A percentile compares a stretch with the other conserved stretches of the same genome.
phyloP scores from a whole-genome alignment of 2,888 invertebrate species.

The Epinotia nisella region DNA sequence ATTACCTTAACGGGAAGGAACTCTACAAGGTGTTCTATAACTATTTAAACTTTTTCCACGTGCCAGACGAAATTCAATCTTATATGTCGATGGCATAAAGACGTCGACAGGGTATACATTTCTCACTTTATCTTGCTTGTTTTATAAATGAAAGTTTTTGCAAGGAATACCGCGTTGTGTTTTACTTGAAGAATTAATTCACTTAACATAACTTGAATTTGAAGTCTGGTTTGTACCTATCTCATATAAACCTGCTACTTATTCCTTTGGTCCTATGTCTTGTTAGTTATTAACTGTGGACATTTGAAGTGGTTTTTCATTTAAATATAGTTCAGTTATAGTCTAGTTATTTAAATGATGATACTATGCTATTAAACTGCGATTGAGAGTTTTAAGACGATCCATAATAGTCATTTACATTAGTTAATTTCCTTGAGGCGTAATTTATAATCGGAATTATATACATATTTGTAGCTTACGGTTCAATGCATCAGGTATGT shows the following conservation, averaged over 20 bases:
- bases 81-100: neutral
- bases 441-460: too few relatives aligned
- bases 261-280: neutral
- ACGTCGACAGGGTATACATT: too few relatives aligned
- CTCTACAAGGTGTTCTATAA: constrained; percentile 23
- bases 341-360: too few relatives aligned
- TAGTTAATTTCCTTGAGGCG: too few relatives aligned
- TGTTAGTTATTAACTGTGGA: constrained; percentile 4
- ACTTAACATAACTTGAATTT: constrained; percentile 28
- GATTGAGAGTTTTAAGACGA: too few relatives aligned
- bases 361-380: too few relatives aligned
- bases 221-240: neutral
- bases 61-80: neutral
- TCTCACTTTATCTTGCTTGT: neutral
- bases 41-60: too few relatives aligned
- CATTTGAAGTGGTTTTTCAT: constrained; percentile 4
- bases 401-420: too few relatives aligned
- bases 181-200: constrained; percentile 25
- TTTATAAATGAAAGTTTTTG: constrained; percentile 38
- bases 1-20: constrained; percentile 27
- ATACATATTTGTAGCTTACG: too few relatives aligned
- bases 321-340: neutral
- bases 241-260: constrained; percentile 5
- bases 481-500: too few relatives aligned
- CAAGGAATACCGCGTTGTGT: constrained; percentile 13